Percentiles rank a stretch among this genome's conserved stretches.
Evolutionary conservation across 2,797 vertebrate species (phyloP).

Genomic region (Micromesistius poutassou): DNA sequence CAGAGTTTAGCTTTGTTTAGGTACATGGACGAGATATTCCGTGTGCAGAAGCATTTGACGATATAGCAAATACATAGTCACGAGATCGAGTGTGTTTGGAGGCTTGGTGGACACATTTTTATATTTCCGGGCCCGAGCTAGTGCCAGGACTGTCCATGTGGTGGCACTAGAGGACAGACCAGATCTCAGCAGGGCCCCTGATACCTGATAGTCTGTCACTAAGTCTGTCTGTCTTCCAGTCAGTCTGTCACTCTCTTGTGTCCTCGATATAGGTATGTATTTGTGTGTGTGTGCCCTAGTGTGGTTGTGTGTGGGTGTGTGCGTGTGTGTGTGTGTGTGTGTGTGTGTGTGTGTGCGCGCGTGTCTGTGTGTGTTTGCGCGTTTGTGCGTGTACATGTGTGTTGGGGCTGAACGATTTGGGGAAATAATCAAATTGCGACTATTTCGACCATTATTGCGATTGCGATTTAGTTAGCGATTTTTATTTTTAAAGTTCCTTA

Average conservation of each 20-base stretch:
- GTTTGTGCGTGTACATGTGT: too few relatives aligned
- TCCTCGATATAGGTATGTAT: too few relatives aligned
- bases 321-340: too few relatives aligned
- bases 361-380: too few relatives aligned
- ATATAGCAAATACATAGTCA: not conserved
- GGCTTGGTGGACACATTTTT: not conserved
- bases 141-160: conserved; percentile 41
- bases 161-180: conserved; percentile 48
- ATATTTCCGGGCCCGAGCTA: not conserved
- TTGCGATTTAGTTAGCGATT: too few relatives aligned
- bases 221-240: not conserved
- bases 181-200: not conserved
- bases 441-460: too few relatives aligned
- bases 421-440: too few relatives aligned
- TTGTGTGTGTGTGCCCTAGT: too few relatives aligned
- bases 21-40: not conserved
- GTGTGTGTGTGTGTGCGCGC: too few relatives aligned
- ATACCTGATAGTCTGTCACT: not conserved
- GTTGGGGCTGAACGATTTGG: too few relatives aligned
- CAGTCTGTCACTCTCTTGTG: not conserved
- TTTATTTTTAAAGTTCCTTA: too few relatives aligned
- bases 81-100: not conserved
- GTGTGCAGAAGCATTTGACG: not conserved
- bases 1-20: not conserved
- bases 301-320: too few relatives aligned